A percentile compares a stretch with the other conserved stretches of the same genome.
Evolutionary conservation across 2,797 vertebrate genomes (phyloP).

Genomic region (Yasuhikotakia modesta): DNA sequence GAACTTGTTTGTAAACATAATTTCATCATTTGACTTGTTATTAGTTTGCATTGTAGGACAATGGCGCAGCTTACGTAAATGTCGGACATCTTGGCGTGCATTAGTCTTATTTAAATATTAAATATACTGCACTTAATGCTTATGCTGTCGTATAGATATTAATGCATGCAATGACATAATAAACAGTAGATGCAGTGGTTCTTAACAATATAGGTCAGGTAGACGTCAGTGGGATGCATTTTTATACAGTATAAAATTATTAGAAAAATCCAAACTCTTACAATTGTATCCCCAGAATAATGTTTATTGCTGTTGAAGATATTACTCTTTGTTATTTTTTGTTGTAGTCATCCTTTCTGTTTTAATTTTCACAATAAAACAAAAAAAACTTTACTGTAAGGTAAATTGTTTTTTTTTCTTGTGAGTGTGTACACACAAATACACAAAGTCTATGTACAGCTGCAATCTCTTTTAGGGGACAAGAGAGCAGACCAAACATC

Average conservation of each 20-base stretch:
- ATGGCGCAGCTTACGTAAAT: too few species aligned
- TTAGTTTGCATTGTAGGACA: too few species aligned
- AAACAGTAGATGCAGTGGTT: too few species aligned
- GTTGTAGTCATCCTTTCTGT: constrained; percentile 67
- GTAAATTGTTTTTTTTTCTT: constrained; percentile 65
- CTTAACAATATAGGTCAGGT: too few species aligned
- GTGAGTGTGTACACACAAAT: constrained; percentile 77
- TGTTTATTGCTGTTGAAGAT: constrained; percentile 87
- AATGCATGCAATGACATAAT: neutral
- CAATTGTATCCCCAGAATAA: constrained; percentile 78
- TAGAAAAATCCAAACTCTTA: constrained; percentile 49
- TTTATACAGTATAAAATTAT: constrained; percentile 40
- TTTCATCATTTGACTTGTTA: too few species aligned
- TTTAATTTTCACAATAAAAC: constrained; percentile 81
- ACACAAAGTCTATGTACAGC: constrained; percentile 80
- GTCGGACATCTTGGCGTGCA: too few species aligned
- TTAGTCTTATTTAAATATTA: neutral
- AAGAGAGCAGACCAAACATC: constrained; percentile 48
- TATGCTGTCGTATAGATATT: neutral
- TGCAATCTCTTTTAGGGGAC: constrained; percentile 64
- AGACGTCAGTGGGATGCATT: neutral
- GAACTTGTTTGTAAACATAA: neutral
- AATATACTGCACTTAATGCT: neutral
- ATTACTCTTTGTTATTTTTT: constrained; percentile 73
- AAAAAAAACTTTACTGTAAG: constrained; percentile 76